These are phyloP conservation scores for Bimastos eiseni DNA, from an alignment of 2,888 invertebrate species.

Conservation along the genomic window DNA sequence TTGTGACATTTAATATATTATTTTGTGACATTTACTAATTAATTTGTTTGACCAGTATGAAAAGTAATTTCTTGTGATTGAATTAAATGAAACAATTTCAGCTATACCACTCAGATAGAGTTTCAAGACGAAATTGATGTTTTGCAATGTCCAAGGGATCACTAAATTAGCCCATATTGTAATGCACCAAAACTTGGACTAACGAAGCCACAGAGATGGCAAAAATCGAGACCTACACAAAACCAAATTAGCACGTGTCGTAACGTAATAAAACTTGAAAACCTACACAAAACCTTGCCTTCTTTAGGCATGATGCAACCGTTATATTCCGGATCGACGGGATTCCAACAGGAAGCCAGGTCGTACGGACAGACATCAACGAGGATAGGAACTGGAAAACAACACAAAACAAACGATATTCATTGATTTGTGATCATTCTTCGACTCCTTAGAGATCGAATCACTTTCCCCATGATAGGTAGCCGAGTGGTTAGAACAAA, in stretches of 20 bases:
- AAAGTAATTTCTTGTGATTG: too few relatives aligned
- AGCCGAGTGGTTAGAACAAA: too few relatives aligned
- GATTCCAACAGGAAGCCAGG: constrained; percentile 28
- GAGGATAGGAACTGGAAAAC: constrained; percentile 27
- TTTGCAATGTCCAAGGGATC: not conserved
- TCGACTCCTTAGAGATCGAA: too few relatives aligned
- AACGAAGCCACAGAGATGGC: not conserved
- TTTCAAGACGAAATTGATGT: too few relatives aligned
- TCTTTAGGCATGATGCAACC: constrained; percentile 25
- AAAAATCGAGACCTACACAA: constrained; percentile 22
- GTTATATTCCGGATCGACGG: constrained; percentile 25
- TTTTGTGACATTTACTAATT: too few relatives aligned
- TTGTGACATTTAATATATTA: too few relatives aligned
- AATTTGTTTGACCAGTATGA: too few relatives aligned
- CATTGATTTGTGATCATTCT: not conserved
- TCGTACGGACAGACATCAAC: constrained; percentile 30
- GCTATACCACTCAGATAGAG: too few relatives aligned
- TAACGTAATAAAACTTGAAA: too few relatives aligned
- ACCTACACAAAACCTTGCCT: constrained; percentile 28
- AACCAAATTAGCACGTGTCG: too few relatives aligned
- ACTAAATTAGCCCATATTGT: not conserved
- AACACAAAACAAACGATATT: not conserved
- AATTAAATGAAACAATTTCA: too few relatives aligned
- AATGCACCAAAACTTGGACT: not conserved
- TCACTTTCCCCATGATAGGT: too few relatives aligned